Evolutionary conservation across 2,797 vertebrate genomes (phyloP), one percentile per base, ranked within the genome.

Genomic region (Hafferia zeledoni): DNA sequence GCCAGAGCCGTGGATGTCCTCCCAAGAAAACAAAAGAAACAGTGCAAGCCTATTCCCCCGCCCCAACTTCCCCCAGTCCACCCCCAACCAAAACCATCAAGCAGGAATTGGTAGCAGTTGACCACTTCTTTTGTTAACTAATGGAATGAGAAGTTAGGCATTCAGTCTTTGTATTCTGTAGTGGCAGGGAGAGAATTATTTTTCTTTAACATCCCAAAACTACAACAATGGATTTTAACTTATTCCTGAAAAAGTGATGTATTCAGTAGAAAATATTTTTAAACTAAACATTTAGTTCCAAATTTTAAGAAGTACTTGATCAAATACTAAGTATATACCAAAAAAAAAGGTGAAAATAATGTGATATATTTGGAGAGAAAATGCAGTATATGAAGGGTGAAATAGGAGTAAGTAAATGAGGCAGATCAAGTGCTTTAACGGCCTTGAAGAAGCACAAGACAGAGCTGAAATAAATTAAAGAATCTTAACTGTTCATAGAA

Each of bases 351-450:
- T 78, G 28, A 37, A 83, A 90, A 61, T 22, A 52, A 30, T 74
- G 23, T 6, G 17, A n/a, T 82, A 68, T 52, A 33, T 90, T 91
- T 72, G 59, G 44, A 89, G 46, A 72, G 91, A 83, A 90, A 92
- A 44, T n/a, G 6, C 8, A 84, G 46, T 91, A 94, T 90, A 96
- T 78, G 92, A 87, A 90, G 89, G 82, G 44, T 97, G 87, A 98
- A 97, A 95, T 90, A 89, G 30, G 47, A 95, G 27, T 91, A 92
- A 93, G 44, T 93, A 93, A 94, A 93, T 93, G 76, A 81, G 68
- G 57, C 44, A 79, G 41, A 52, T 94, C 77, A 83, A 90, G 47
- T 61, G 28, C 13, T 93, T 96, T 94, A 88, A 87, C 18, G 59
- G 10, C 35, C 22, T 9, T 83, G 81, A 89, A 72, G 53, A 95